phyloP scores from a whole-genome alignment of 1,140 invertebrate genomes.

The Samia ricini region DNA sequence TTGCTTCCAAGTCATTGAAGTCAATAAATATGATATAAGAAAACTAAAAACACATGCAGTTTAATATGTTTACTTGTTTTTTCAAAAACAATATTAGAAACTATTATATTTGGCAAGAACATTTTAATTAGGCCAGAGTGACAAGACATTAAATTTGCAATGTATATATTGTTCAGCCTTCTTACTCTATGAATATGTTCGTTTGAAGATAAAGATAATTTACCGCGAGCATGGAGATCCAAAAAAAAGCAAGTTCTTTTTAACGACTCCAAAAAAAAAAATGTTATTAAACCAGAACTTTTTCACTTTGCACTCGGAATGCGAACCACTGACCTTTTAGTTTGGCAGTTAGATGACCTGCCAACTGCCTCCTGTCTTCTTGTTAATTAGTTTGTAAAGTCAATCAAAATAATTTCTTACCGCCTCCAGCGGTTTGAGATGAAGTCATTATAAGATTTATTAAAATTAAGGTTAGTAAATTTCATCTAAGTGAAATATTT shows the following conservation, averaged over 20 bases:
- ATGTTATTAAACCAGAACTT: not conserved
- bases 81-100: too few relatives aligned
- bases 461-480: conserved; percentile 6
- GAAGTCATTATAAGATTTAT: conserved; percentile 16
- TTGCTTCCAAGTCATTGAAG: too few relatives aligned
- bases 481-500: not conserved
- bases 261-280: not conserved
- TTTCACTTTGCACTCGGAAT: not conserved
- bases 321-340: conserved; percentile 7
- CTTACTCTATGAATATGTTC: too few relatives aligned
- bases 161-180: too few relatives aligned
- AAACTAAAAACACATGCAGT: too few relatives aligned
- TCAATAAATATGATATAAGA: too few relatives aligned
- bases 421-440: conserved; percentile 19
- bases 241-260: not conserved
- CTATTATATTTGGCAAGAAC: too few relatives aligned
- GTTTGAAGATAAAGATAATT: not conserved
- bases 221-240: not conserved
- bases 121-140: too few relatives aligned
- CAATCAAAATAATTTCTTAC: conserved; percentile 24
- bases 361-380: conserved; percentile 16
- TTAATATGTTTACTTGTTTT: too few relatives aligned
- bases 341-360: conserved; percentile 14
- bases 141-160: too few relatives aligned
- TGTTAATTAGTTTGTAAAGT: conserved; percentile 26